These are phyloP conservation scores for Epinotia demarniana DNA, from an alignment of 2,888 invertebrate genomes.

Conservation along the genomic window DNA sequence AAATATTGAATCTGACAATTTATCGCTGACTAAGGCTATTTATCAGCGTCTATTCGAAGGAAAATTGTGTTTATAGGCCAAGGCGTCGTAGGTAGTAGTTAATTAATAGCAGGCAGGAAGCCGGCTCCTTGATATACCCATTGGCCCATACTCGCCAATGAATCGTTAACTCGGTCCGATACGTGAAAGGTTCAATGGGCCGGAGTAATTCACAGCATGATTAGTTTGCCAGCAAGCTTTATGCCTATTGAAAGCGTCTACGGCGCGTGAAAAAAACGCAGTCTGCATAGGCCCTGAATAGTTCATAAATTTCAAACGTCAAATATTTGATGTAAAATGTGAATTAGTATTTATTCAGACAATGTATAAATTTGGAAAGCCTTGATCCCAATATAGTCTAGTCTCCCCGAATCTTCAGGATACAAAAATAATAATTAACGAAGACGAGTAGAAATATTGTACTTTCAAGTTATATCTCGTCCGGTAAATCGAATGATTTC, in stretches of 20 bases:
- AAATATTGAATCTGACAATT: conserved; percentile 37
- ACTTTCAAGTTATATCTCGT: neutral
- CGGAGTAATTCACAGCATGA: conserved; percentile 7
- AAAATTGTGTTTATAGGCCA: conserved; percentile 40
- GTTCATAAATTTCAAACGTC: neutral
- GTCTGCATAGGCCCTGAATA: too few relatives aligned
- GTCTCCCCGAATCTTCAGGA: neutral
- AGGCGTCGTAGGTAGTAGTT: conserved; percentile 23
- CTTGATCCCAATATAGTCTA: neutral
- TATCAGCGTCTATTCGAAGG: conserved; percentile 40
- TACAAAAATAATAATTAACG: neutral
- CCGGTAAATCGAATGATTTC: neutral
- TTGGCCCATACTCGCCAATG: conserved; percentile 10
- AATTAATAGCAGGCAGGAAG: conserved; percentile 26
- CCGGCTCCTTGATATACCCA: conserved; percentile 24
- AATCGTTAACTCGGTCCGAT: conserved; percentile 15
- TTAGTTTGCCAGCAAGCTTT: conserved; percentile 1
- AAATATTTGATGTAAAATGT: neutral
- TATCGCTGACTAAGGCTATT: conserved; percentile 43
- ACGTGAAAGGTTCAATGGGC: conserved; percentile 6
- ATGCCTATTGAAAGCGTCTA: neutral
- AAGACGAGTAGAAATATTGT: neutral
- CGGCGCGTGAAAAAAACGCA: too few relatives aligned
- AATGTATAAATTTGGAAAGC: too few relatives aligned
- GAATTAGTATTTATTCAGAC: too few relatives aligned